Evolutionary conservation across 1,140 invertebrate species (phyloP).

Genomic region (Kradibia gibbosae): DNA sequence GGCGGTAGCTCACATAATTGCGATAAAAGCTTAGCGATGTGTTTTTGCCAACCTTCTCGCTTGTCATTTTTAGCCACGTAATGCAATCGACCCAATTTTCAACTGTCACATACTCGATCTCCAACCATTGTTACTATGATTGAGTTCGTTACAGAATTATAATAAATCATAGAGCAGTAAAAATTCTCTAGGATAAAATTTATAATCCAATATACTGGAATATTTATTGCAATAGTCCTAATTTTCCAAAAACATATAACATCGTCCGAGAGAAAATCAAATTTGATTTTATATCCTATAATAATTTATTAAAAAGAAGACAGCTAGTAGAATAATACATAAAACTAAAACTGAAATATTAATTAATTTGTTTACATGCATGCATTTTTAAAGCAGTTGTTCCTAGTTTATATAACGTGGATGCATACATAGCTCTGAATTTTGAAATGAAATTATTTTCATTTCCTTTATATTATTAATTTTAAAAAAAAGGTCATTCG

Average conservation of each 20-base stretch:
- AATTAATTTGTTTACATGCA: no score
- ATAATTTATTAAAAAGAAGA: no score
- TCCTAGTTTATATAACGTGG: no score
- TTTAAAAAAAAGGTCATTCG: neutral
- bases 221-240: no score
- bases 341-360: no score
- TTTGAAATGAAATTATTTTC: neutral
- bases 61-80: neutral
- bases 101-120: neutral
- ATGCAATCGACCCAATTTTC: neutral
- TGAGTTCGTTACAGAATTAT: neutral
- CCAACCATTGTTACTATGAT: neutral
- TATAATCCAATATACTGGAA: no score
- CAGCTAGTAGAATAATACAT: no score
- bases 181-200: neutral
- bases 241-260: no score
- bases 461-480: neutral
- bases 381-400: no score
- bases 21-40: neutral
- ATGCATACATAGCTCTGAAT: no score
- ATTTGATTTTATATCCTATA: no score
- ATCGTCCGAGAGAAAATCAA: no score
- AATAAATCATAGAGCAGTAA: neutral
- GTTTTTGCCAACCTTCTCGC: neutral
- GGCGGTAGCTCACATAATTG: neutral